Evolutionary conservation across 2,797 vertebrate species (phyloP), one percentile per base, ranked within the genome.

Genomic region (Sebastes hopkinsi): DNA sequence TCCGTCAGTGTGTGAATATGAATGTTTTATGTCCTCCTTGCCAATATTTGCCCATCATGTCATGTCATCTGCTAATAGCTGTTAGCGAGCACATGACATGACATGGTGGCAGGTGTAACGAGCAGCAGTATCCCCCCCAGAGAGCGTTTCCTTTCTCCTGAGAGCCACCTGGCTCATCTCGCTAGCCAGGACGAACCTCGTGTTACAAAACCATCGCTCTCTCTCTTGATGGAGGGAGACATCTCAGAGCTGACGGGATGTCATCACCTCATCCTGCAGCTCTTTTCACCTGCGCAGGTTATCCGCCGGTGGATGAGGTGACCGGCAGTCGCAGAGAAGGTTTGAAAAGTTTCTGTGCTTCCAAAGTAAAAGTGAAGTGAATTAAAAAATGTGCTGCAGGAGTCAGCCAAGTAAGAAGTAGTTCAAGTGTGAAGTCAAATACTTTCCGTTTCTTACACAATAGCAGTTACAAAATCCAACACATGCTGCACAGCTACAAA

Each of bases 71-170:
- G 36, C 23, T 82, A 52, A 85, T 65, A 66, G 68, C 55, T 20
- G 11, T 78, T 36, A 64, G 30, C 65, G 30, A 34, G 27, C 18
- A 66, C 6, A 18, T 68, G 55, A 83, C 61, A 75, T 68, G 78
- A 74, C 83, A 61, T 3, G 42, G 5, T 79, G 80, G 62, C 85
- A 81, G 80, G 30, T 77, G 61, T 75, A 89, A 88, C 16, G 2
- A 79, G 80, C 67, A 25, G 75, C 75, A 14, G 10, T 64, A 67
- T 42, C 38, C 18, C 81, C 81, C 67, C 34, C 56, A 5, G 79
- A 75, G 69, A 79, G 56, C 1, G 1, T 29, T n/a, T 78, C n/a
- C 78, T 52, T 25, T 73, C 84, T 79, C 52, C 76, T 11, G 30
- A 38, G 66, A 62, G 59, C 1, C 66, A 50, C 69, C 62, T 29